Base-by-base conservation (phyloP, 2,797 vertebrate species). In the Paramormyrops hopkinsi region DNA sequence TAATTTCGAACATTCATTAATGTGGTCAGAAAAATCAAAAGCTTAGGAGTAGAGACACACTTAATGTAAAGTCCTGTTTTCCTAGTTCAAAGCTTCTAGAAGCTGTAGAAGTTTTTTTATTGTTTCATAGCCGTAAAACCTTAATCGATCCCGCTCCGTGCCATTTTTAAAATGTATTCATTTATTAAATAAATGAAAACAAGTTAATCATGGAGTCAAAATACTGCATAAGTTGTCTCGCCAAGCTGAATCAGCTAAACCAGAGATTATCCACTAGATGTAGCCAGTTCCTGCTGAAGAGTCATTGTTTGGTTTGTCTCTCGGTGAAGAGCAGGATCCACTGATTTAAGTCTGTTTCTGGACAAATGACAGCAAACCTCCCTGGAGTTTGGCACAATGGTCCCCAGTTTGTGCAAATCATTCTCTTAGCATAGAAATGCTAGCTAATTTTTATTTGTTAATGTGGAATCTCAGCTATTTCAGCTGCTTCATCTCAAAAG, bases 351-450 rank as follows among this genome's bases (percentile, higher is more conserved):
- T 37, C 50, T 33, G 48, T 88, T 88, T 89, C 25, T 53, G 14
- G 82, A 19, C 46, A 29, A 89, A 84, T 83, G 83, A 53, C 54
- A 86, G 65, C 51, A 91, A 89, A 82, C 86, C 86, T 86, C 37
- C 48, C 25, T 17, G 85, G 89, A 91, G 90, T 65, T 84, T 89
- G 92, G 56, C 82, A 65, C 1, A 44, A 79, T 82, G 88, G 90
- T 88, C 92, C 92, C 90, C 53, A 53, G 90, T 92, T 88, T 51
- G 92, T 93, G 90, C 93, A 91, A 92, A 92, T 92, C 92, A 56
- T 90, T 90, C 89, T 86, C 90, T 90, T 93, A 91, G 92, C 91
- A 89, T 93, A 90, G 89, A 76, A 76, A 89, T 89, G 50, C 37
- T 90, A 90, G 83, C 54, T 91, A 93, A 92, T 4, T 92, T 92